Conservation (phyloP, 2,113 vertebrate species). For the Hippocampus abdominalis region DNA sequence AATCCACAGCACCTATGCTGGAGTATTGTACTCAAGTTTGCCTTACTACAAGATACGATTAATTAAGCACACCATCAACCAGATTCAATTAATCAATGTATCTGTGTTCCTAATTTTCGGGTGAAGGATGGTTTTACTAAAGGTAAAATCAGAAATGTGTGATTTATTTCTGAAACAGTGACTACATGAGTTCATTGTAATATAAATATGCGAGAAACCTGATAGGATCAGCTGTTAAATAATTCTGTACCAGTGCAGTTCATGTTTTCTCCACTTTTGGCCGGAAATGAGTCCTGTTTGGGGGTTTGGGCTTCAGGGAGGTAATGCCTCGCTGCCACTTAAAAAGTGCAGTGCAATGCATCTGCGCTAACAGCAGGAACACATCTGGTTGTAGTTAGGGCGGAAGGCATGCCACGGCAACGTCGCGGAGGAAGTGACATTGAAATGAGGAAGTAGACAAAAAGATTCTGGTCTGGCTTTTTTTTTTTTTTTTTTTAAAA, state of each 20-base stretch:
- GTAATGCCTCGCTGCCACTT: constrained; percentile 3
- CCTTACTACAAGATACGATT: too few species aligned
- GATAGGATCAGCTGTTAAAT: neutral
- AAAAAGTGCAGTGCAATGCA: neutral
- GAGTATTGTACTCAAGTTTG: too few species aligned
- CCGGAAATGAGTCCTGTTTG: neutral
- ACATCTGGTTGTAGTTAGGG: constrained; percentile 63
- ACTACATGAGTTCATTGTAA: neutral
- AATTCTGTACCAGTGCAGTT: neutral
- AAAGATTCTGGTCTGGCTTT: constrained; percentile 8
- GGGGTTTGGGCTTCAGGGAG: neutral
- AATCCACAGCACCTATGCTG: too few species aligned
- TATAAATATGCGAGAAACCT: neutral
- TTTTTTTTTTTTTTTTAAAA: constrained; percentile 27
- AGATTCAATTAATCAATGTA: too few species aligned
- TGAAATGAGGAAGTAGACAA: constrained; percentile 55
- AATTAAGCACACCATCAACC: too few species aligned
- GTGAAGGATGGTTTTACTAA: too few species aligned
- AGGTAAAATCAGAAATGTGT: too few species aligned
- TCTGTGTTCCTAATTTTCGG: too few species aligned
- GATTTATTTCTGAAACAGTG: too few species aligned
- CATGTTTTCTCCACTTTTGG: neutral
- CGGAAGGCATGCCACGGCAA: constrained; percentile 15
- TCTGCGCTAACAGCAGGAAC: constrained; percentile 1
- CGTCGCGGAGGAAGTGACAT: constrained; percentile 58